phyloP scores from a whole-genome alignment of 2,113 vertebrate genomes.

The Triplophysa rosa region DNA sequence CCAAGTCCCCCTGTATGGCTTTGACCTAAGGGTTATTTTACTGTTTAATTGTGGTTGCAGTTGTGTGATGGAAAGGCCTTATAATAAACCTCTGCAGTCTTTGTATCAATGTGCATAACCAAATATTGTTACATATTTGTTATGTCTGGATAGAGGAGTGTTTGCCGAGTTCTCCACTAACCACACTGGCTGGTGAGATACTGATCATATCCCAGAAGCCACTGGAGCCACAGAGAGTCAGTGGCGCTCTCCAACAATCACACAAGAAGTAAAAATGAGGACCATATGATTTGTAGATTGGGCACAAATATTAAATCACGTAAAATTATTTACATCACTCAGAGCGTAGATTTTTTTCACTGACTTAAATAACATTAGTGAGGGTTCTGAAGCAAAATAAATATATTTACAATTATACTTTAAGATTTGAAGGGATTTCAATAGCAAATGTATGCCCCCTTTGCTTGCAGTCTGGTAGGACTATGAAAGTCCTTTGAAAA shows the following conservation, averaged over 20 bases:
- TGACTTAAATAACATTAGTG: too few species aligned
- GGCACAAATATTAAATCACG: background rate
- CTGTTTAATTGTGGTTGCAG: background rate
- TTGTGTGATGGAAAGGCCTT: background rate
- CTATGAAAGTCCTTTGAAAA: background rate
- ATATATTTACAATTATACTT: too few species aligned
- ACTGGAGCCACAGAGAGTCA: slow-evolving; percentile 10
- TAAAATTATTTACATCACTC: too few species aligned
- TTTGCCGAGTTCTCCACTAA: background rate
- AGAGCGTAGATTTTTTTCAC: too few species aligned
- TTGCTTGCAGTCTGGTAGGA: background rate
- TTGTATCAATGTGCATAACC: slow-evolving; percentile 26
- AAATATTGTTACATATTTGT: background rate
- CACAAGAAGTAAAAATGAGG: background rate
- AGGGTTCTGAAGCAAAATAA: too few species aligned
- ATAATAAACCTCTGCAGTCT: background rate
- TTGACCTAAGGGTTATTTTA: background rate
- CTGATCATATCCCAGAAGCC: slow-evolving; percentile 10
- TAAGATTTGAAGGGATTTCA: too few species aligned
- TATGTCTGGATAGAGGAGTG: background rate
- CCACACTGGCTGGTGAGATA: background rate
- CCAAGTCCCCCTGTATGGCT: background rate
- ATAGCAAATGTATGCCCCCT: too few species aligned
- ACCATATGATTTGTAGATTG: slow-evolving; percentile 5
- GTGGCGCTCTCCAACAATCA: slow-evolving; percentile 2